Percentiles rank a stretch among this genome's conserved stretches.
These are phyloP conservation scores for Neoaliturus tenellus DNA, from an alignment of 2,888 invertebrate genomes.

Conservation along the genomic window DNA sequence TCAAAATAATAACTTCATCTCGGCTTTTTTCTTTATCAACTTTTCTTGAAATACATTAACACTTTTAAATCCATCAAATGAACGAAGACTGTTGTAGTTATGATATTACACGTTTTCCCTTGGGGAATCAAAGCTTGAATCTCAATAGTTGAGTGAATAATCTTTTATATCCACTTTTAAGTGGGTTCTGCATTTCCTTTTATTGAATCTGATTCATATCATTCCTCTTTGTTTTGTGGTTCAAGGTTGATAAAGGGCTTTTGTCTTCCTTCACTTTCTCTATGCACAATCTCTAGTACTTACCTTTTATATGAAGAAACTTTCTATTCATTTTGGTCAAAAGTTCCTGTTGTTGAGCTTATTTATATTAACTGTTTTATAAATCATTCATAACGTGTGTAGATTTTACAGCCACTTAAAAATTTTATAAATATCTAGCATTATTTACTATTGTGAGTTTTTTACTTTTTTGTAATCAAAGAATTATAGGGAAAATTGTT, in stretches of 20 bases:
- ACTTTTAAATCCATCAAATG: not conserved
- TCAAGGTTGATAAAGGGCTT: slow-evolving; percentile 22
- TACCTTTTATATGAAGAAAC: not conserved
- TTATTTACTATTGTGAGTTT: not conserved
- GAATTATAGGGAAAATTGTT: too few species aligned
- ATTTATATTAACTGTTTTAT: slow-evolving; percentile 34
- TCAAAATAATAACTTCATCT: too few species aligned
- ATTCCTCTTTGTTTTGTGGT: slow-evolving; percentile 15
- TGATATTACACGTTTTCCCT: not conserved
- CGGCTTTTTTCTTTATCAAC: too few species aligned
- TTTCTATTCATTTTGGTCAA: slow-evolving; percentile 8
- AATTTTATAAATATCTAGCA: not conserved
- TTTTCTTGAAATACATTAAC: slow-evolving; percentile 5
- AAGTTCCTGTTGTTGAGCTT: slow-evolving; percentile 49
- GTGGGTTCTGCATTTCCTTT: not conserved
- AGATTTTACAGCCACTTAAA: not conserved
- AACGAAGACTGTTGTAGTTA: not conserved
- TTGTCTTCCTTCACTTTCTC: not conserved
- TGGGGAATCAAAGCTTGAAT: not conserved
- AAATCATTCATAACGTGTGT: not conserved
- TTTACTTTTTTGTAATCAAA: not conserved
- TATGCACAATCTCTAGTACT: slow-evolving; percentile 9
- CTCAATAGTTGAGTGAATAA: not conserved
- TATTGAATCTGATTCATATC: not conserved
- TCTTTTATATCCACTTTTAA: not conserved